Base-by-base conservation (phyloP, 2,113 vertebrate species). In the Clupea harengus region DNA sequence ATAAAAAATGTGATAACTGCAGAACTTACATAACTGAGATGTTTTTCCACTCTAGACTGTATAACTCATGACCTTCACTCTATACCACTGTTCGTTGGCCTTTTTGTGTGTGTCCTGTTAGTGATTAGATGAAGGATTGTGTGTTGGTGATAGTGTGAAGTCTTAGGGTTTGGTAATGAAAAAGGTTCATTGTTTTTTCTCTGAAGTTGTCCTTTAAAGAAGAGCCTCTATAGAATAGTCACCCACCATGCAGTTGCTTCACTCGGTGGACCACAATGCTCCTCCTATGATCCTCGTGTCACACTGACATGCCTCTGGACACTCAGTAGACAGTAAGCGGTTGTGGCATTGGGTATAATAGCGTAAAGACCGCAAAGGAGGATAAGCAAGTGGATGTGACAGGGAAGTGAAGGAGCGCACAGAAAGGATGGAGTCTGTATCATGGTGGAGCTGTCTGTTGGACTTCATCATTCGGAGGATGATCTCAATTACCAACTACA, bases 291-390 rank as follows among this genome's bases (percentile, higher is more conserved):
- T 45, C 15, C 25, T n/a, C 49, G 6, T 60, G 84, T 60, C 49
- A 54, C 28, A n/a, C 25, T 57, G 50, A 60, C 44, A 57, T 85
- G 39, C 32, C 54, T n/a, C 18, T 25, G 54, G 10, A n/a, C 18
- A 83, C 49, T 60, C 49, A 83, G 32, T 57, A 47, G 54, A 83
- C 54, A 83, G 22, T 54, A 57, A 54, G 39, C 18, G 32, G 52
- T 54, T 60, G 82, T 45, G 44, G 50, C 54, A 18, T 64, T 64
- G 54, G 54, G 17, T 84, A 47, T 18, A 78, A 78, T 39, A 78
- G 72, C 72, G 72, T 39, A 32, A 78, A 78, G 72, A 78, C 72
- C 15, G 32, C 13, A 32, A 17, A 39, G 72, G 72, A 78, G 72
- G 72, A 39, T 15, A 39, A 11, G 28, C 13, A 13, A 78, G 72